These are phyloP conservation scores for Butorides virescens DNA, from an alignment of 2,113 vertebrate genomes.

Conservation along the genomic window DNA sequence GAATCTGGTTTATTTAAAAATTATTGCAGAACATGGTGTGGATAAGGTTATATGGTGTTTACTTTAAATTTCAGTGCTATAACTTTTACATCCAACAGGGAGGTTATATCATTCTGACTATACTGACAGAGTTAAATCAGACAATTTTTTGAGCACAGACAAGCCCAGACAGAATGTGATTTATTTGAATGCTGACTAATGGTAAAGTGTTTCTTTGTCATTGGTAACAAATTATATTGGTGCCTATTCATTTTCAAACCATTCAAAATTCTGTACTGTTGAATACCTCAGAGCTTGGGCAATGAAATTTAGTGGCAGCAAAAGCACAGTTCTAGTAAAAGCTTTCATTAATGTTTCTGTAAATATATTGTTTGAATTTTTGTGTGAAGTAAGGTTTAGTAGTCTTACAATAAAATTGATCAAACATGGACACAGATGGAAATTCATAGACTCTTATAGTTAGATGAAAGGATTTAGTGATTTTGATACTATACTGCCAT, in stretches of 20 bases:
- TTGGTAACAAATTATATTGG: conserved; percentile 8
- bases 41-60: neutral
- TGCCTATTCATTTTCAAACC: conserved; percentile 12
- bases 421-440: neutral
- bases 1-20: neutral
- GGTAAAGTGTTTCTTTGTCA: neutral
- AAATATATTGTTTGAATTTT: neutral
- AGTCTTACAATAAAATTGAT: neutral
- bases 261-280: neutral
- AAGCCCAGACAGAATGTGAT: conserved; percentile 10
- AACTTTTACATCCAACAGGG: neutral
- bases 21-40: neutral
- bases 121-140: neutral
- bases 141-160: neutral
- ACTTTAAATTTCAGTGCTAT: neutral
- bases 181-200: conserved; percentile 39
- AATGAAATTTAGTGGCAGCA: neutral
- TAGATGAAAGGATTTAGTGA: neutral
- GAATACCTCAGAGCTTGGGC: neutral
- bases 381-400: neutral
- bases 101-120: neutral
- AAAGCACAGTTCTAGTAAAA: conserved; percentile 16
- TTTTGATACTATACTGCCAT: neutral
- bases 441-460: neutral
- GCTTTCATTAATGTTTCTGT: neutral